phyloP scores from a whole-genome alignment of 2,888 invertebrate genomes.

The Podotricha telesiphe region DNA sequence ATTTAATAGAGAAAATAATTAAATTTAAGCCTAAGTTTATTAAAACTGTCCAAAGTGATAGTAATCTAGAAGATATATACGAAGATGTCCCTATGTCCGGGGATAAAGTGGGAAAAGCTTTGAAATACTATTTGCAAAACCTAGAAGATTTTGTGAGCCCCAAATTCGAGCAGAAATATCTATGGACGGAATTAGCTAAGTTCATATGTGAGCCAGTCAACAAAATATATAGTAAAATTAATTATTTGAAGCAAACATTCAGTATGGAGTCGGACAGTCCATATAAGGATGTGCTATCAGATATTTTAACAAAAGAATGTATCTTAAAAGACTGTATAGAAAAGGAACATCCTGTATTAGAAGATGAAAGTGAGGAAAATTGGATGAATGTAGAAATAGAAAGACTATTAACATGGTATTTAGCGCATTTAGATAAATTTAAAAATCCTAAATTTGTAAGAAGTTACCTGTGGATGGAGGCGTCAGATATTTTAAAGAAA shows the following conservation, averaged over 20 bases:
- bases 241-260: constrained; percentile 66
- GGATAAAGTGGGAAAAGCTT: constrained; percentile 60
- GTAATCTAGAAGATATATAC: constrained; percentile 52
- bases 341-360: constrained; percentile 39
- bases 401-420: constrained; percentile 68
- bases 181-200: constrained; percentile 69
- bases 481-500: constrained; percentile 63
- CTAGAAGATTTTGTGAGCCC: constrained; percentile 72
- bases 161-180: constrained; percentile 67
- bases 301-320: constrained; percentile 52
- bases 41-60: constrained; percentile 52
- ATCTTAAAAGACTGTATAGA: constrained; percentile 47
- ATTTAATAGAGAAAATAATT: constrained; percentile 61
- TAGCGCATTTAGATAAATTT: constrained; percentile 73
- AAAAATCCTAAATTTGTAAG: constrained; percentile 73
- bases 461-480: constrained; percentile 73
- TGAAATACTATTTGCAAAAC: constrained; percentile 67
- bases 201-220: constrained; percentile 58
- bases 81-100: constrained; percentile 60
- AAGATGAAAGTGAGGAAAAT: constrained; percentile 50
- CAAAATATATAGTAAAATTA: constrained; percentile 69
- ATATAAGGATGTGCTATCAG: constrained; percentile 50
- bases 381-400: constrained; percentile 70
- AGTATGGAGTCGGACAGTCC: constrained; percentile 43
- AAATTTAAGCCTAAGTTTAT: constrained; percentile 60